phyloP scores from a whole-genome alignment of 2,797 vertebrate species.

The Esox masquinongy region DNA sequence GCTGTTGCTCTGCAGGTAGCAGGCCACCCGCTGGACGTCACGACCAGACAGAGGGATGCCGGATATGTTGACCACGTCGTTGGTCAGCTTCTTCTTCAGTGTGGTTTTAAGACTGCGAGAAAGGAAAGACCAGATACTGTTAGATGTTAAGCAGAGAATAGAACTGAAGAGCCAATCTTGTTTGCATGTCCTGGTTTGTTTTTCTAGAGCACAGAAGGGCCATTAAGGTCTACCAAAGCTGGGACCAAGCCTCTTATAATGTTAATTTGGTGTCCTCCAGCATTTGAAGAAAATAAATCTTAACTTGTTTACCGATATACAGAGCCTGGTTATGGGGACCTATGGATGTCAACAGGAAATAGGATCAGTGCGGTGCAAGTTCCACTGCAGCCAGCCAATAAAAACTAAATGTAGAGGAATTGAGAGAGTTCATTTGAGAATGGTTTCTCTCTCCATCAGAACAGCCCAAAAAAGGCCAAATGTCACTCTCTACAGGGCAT shows the following conservation, averaged over 20 bases:
- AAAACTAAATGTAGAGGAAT: background rate
- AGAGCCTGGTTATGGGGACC: conserved; percentile 26
- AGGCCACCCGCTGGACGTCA: conserved; percentile 80
- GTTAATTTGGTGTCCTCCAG: conserved; percentile 19
- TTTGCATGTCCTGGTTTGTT: background rate
- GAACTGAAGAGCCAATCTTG: background rate
- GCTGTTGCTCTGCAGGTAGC: conserved; percentile 81
- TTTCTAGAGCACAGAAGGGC: conserved; percentile 5
- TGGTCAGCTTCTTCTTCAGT: conserved; percentile 82
- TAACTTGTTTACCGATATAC: conserved; percentile 50
- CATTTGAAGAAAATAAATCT: conserved; percentile 30
- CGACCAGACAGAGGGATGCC: conserved; percentile 78
- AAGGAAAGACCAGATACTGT: conserved; percentile 8
- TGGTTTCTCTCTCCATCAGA: background rate
- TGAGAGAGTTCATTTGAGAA: background rate
- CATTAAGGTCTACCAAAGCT: conserved; percentile 11
- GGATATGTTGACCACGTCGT: conserved; percentile 82
- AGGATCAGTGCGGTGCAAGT: background rate
- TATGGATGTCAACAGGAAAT: background rate
- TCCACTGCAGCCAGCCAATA: background rate
- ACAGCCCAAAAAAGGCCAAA: background rate
- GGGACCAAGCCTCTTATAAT: background rate
- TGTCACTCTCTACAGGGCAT: background rate
- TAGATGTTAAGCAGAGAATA: conserved; percentile 7
- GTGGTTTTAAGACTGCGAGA: conserved; percentile 81